A percentile compares a stretch with the other conserved stretches of the same genome.
phyloP scores from a whole-genome alignment of 1,140 invertebrate species.

The Drosophila auraria region DNA sequence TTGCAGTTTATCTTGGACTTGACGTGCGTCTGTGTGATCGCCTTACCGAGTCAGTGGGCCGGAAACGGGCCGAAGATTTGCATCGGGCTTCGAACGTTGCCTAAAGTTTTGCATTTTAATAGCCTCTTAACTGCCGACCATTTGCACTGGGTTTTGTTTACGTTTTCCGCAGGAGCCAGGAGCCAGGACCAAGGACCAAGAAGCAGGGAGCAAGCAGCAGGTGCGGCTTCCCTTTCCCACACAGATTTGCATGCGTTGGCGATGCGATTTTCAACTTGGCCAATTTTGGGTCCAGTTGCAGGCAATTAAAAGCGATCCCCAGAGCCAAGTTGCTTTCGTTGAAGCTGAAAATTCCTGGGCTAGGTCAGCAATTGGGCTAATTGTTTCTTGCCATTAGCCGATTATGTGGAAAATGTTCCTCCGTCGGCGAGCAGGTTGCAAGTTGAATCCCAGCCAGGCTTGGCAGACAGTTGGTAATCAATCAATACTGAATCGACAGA shows the following conservation, averaged over 20 bases:
- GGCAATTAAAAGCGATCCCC: slow-evolving; percentile 27
- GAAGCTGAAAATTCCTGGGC: background rate
- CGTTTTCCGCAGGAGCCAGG: background rate
- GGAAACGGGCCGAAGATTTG: slow-evolving; percentile 25
- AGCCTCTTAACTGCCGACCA: slow-evolving; percentile 55
- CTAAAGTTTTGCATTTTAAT: slow-evolving; percentile 75
- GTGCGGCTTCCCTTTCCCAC: slow-evolving; percentile 12
- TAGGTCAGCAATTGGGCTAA: slow-evolving; percentile 13
- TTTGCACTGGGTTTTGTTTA: slow-evolving; percentile 50
- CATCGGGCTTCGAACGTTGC: slow-evolving; percentile 19
- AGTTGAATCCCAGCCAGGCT: background rate
- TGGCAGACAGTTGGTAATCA: slow-evolving; percentile 13
- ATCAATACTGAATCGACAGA: background rate
- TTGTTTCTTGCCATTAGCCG: slow-evolving; percentile 26
- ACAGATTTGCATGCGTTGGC: slow-evolving; percentile 30
- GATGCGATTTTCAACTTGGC: slow-evolving; percentile 44
- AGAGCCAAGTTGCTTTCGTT: background rate
- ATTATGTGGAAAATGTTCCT: slow-evolving; percentile 1
- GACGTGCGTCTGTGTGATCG: slow-evolving; percentile 8
- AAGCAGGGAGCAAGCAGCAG: background rate
- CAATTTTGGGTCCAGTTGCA: slow-evolving; percentile 32
- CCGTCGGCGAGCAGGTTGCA: background rate
- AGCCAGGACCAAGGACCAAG: background rate
- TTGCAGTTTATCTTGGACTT: slow-evolving; percentile 48
- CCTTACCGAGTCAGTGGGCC: slow-evolving; percentile 21